Conservation (phyloP, 2,797 vertebrate species). For the Acrossocheilus wenchowensis region DNA sequence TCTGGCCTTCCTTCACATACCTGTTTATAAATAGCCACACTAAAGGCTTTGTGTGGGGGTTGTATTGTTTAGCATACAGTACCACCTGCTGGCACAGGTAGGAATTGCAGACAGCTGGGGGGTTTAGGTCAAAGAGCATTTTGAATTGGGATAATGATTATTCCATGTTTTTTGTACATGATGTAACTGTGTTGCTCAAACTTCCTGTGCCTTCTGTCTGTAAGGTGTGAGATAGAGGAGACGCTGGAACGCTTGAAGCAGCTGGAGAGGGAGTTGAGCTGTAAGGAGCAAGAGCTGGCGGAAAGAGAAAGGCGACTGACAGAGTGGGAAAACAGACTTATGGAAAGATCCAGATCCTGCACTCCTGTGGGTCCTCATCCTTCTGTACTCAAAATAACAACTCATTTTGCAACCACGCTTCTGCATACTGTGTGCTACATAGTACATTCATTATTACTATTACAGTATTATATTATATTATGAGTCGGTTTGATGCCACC, state of each 20-base stretch:
- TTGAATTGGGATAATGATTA: neutral
- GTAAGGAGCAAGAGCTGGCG: slow-evolving; percentile 96
- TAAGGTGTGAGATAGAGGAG: slow-evolving; percentile 96
- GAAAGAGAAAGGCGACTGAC: slow-evolving; percentile 90
- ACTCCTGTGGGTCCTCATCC: slow-evolving; percentile 65
- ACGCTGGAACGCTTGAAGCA: slow-evolving; percentile 95
- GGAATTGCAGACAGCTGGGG: neutral
- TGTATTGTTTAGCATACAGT: slow-evolving; percentile 43
- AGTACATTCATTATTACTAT: neutral
- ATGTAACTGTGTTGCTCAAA: neutral
- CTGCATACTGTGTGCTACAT: neutral
- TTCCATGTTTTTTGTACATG: neutral
- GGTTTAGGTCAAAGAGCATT: neutral
- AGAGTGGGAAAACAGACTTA: slow-evolving; percentile 96
- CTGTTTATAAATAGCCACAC: slow-evolving; percentile 83
- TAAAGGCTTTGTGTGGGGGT: slow-evolving; percentile 68
- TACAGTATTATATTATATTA: neutral
- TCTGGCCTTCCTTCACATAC: slow-evolving; percentile 77
- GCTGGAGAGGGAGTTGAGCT: slow-evolving; percentile 95
- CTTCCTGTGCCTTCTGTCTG: neutral
- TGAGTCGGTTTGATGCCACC: neutral
- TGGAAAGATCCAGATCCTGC: slow-evolving; percentile 87
- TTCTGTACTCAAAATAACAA: neutral
- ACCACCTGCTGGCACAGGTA: slow-evolving; percentile 78
- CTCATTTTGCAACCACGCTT: neutral